Evolutionary conservation across 2,888 invertebrate genomes (phyloP).

Genomic region (Lucinisca nassula): DNA sequence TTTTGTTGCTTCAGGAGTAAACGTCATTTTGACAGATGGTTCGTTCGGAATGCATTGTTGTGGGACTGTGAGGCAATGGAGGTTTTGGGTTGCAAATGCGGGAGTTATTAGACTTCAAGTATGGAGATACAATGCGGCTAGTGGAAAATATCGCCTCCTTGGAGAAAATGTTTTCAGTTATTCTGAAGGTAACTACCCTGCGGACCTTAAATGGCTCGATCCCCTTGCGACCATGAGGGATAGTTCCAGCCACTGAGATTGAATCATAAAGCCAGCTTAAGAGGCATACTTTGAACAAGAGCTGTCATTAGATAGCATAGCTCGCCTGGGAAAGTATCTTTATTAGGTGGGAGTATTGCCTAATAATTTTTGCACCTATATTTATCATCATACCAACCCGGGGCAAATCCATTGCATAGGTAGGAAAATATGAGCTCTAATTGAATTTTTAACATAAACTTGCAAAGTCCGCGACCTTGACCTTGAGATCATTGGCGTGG

Average conservation of each 20-base stretch:
- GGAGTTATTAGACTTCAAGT: slow-evolving; percentile 49
- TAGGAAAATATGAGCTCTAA: no score
- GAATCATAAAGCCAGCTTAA: neutral
- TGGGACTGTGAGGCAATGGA: slow-evolving; percentile 47
- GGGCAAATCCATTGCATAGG: no score
- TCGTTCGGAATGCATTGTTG: slow-evolving; percentile 38
- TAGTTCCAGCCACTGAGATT: neutral
- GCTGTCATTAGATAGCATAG: no score
- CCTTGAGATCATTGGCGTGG: no score
- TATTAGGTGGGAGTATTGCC: neutral
- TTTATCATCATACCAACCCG: no score
- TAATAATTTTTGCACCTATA: neutral
- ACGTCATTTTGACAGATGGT: neutral
- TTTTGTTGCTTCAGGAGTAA: no score
- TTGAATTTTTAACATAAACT: no score
- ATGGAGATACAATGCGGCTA: slow-evolving; percentile 32
- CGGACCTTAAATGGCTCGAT: no score
- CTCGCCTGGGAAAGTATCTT: no score
- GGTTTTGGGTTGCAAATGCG: slow-evolving; percentile 13
- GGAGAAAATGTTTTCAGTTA: slow-evolving; percentile 41
- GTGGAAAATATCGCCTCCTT: slow-evolving; percentile 23
- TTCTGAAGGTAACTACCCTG: slow-evolving; percentile 31
- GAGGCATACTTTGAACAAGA: neutral
- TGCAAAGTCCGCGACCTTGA: no score
- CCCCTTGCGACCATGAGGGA: no score